A percentile compares a stretch with the other conserved stretches of the same genome.
These are phyloP conservation scores for Drosophila melanica DNA, from an alignment of 1,140 invertebrate genomes.

Conservation along the genomic window DNA sequence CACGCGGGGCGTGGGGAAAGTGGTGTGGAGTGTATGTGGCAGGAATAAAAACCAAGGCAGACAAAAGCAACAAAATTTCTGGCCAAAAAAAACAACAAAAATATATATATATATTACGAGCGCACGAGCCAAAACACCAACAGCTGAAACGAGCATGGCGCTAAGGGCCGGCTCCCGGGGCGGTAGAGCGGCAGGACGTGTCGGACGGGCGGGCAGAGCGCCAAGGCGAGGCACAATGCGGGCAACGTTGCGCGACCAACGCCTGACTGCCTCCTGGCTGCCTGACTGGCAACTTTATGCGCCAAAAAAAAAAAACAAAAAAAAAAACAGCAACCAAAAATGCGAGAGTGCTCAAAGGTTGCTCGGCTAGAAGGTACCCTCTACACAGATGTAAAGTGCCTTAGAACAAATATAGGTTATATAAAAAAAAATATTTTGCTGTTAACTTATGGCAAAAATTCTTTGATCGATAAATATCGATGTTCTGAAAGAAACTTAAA, in stretches of 20 bases:
- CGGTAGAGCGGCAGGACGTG: slow-evolving; percentile 2
- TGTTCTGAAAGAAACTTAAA: neutral
- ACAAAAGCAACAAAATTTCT: slow-evolving; percentile 62
- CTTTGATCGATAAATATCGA: slow-evolving; percentile 4
- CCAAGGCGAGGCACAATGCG: slow-evolving; percentile 62
- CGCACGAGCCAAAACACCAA: slow-evolving; percentile 64
- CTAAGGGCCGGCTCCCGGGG: neutral
- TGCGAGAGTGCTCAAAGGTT: neutral
- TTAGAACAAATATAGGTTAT: no score
- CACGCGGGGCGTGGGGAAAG: neutral
- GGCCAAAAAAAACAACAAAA: slow-evolving; percentile 4
- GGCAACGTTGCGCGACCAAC: slow-evolving; percentile 53
- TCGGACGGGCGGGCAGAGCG: neutral
- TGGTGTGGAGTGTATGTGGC: slow-evolving; percentile 34
- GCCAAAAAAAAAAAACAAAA: slow-evolving; percentile 12
- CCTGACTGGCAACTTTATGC: slow-evolving; percentile 46
- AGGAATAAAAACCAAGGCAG: slow-evolving; percentile 62
- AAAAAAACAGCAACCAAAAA: slow-evolving; percentile 1
- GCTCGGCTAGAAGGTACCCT: neutral
- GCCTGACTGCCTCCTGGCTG: slow-evolving; percentile 3
- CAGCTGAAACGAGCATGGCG: slow-evolving; percentile 46
- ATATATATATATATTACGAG: slow-evolving; percentile 3
- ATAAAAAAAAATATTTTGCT: no score
- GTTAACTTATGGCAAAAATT: no score
- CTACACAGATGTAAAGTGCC: neutral